Evolutionary conservation across 2,797 vertebrate genomes (phyloP).

Genomic region (Urophycis tenuis): DNA sequence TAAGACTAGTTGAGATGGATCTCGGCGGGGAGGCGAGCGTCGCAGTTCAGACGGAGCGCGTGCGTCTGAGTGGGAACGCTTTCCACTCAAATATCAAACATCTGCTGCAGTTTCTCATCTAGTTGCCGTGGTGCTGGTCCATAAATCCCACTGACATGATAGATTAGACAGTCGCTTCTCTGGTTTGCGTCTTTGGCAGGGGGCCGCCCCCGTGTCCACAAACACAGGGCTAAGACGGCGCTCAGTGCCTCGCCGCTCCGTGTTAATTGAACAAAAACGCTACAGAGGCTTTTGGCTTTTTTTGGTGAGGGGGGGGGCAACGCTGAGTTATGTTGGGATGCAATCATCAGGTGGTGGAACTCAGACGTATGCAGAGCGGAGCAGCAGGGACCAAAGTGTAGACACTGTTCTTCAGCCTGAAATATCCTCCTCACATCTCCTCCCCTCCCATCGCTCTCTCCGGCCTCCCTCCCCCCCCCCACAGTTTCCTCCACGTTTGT

Average conservation of each 20-base stretch:
- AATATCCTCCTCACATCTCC: slow-evolving; percentile 53
- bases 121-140: slow-evolving; percentile 18
- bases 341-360: background rate
- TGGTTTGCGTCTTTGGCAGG: slow-evolving; percentile 31
- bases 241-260: background rate
- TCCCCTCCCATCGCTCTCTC: slow-evolving; percentile 33
- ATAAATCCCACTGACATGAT: slow-evolving; percentile 43
- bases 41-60: slow-evolving; percentile 7
- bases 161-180: slow-evolving; percentile 28
- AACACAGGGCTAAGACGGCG: slow-evolving; percentile 10
- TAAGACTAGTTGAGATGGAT: background rate
- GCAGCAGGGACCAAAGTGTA: slow-evolving; percentile 40
- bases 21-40: background rate
- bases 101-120: slow-evolving; percentile 11
- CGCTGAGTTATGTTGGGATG: background rate
- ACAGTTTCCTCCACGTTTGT: slow-evolving; percentile 44
- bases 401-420: slow-evolving; percentile 59
- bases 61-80: slow-evolving; percentile 21
- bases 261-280: background rate
- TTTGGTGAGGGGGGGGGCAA: no score
- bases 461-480: slow-evolving; percentile 30
- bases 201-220: slow-evolving; percentile 14
- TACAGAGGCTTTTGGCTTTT: background rate
- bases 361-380: background rate
- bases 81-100: slow-evolving; percentile 15